Evolutionary conservation across 2,888 invertebrate species (phyloP), one percentile per base, ranked within the genome.

Genomic region (Graphium colonna): DNA sequence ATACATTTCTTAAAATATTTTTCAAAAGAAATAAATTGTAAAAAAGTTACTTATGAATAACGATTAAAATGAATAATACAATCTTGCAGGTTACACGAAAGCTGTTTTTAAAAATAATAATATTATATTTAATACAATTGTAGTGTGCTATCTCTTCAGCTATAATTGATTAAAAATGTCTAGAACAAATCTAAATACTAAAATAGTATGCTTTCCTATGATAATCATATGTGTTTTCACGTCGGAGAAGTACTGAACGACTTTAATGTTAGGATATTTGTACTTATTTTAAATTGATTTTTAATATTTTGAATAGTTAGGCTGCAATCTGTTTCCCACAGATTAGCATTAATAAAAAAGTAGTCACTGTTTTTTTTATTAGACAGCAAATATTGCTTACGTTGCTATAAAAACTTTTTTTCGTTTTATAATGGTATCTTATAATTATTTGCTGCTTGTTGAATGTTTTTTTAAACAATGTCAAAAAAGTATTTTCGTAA

Each of bases 381-480:
- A 46, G 36, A 53, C 18, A 53, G 48, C 48, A 53, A 53, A 48
- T 43, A 48, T 53, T 47, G 52, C 52, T 53, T 47, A 48, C 52
- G 28, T 18, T 48, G 43, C 9, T 10, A 21, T 38, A 36, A 45
- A 15, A 45, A 41, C 39, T 40, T 28, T 10, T 51, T 12, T 26
- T 28, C 21, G 16, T 33, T 45, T 7, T 17, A 9, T 33, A 33
- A 45, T n/a, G 10, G 7, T 1, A 42, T 42, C 18, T 21, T 1
- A 8, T 10, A 18, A 42, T 42, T 3, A 42, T n/a, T n/a, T n/a
- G n/a, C n/a, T n/a, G n/a, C n/a, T n/a, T n/a, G n/a, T n/a, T n/a
- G n/a, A n/a, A n/a, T n/a, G n/a, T n/a, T n/a, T 41, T 17, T 13
- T 21, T 42, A 13, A 26, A 21, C 21, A 21, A 21, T 13, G 12